Conservation (phyloP, 2,888 invertebrate species). For the Ptycholaimellus sp. region DNA sequence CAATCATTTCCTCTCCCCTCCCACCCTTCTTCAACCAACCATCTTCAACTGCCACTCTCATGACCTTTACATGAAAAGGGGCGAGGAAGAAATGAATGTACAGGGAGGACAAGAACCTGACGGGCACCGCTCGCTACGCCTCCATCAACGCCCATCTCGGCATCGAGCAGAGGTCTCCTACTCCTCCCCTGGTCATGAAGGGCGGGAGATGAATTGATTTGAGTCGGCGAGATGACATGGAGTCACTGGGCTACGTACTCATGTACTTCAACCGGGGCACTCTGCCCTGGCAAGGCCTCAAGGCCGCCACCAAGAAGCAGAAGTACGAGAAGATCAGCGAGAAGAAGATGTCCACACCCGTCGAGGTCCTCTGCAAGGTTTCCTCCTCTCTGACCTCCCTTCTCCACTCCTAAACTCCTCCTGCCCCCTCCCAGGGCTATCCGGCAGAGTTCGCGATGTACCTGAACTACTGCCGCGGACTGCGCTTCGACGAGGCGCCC, state of each 20-base stretch:
- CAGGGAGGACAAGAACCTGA: conserved; percentile 86
- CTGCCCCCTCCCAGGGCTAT: conserved; percentile 62
- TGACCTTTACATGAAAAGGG: no score
- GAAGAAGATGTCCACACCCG: conserved; percentile 97
- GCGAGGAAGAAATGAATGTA: no score
- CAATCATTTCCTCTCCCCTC: conserved; percentile 84
- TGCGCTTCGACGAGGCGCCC: conserved; percentile 90
- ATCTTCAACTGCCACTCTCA: no score
- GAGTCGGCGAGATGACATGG: conserved; percentile 94
- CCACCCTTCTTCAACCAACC: conserved; percentile 90
- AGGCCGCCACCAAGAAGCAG: conserved; percentile 86
- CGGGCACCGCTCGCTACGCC: conserved; percentile 84
- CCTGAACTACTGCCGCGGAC: conserved; percentile 90
- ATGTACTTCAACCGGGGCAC: conserved; percentile 90
- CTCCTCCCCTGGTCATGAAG: no score
- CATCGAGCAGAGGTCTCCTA: conserved; percentile 36
- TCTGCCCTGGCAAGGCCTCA: conserved; percentile 88
- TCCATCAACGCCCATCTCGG: conserved; percentile 97
- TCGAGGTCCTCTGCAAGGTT: conserved; percentile 90
- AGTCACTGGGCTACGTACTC: conserved; percentile 90
- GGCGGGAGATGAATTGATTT: not conserved
- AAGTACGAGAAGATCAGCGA: conserved; percentile 98
- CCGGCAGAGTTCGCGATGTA: conserved; percentile 99
- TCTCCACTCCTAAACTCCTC: no score
- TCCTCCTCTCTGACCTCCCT: conserved; percentile 91